Conservation (phyloP, 2,888 invertebrate species). For the Aleiodes leptofemur region DNA sequence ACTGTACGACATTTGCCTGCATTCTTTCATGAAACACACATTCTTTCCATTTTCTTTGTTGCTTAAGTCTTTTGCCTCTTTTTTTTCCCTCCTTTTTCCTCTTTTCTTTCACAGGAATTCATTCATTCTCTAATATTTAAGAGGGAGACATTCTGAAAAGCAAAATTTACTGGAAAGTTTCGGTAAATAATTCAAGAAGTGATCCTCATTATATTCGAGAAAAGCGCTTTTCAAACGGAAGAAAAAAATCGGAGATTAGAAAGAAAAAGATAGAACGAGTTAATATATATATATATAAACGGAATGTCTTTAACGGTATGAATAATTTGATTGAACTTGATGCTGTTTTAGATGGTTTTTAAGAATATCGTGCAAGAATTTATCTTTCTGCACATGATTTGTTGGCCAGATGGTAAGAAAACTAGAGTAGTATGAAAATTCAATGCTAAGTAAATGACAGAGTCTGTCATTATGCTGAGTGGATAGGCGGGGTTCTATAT, state of each 20-base stretch:
- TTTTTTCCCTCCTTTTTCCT: too few relatives aligned
- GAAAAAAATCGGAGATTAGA: not conserved
- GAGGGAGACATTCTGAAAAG: too few relatives aligned
- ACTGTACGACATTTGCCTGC: slow-evolving; percentile 14
- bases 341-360: slow-evolving; percentile 47
- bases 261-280: slow-evolving; percentile 15
- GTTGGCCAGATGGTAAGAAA: slow-evolving; percentile 40
- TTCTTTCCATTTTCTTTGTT: too few relatives aligned
- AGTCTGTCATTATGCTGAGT: slow-evolving; percentile 63
- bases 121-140: too few relatives aligned
- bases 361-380: slow-evolving; percentile 58
- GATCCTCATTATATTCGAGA: too few relatives aligned
- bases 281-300: not conserved
- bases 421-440: slow-evolving; percentile 44
- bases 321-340: slow-evolving; percentile 57
- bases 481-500: slow-evolving; percentile 40
- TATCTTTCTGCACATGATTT: not conserved
- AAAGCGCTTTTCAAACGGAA: not conserved
- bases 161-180: too few relatives aligned
- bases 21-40: not conserved
- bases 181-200: too few relatives aligned
- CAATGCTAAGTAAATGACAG: slow-evolving; percentile 59
- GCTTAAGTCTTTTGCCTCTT: too few relatives aligned
- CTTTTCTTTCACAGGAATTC: too few relatives aligned
- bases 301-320: slow-evolving; percentile 64